A percentile compares a stretch with the other conserved stretches of the same genome.
These are phyloP conservation scores for Platycercus adscitus DNA, from an alignment of 2,113 vertebrate species.

Conservation along the genomic window DNA sequence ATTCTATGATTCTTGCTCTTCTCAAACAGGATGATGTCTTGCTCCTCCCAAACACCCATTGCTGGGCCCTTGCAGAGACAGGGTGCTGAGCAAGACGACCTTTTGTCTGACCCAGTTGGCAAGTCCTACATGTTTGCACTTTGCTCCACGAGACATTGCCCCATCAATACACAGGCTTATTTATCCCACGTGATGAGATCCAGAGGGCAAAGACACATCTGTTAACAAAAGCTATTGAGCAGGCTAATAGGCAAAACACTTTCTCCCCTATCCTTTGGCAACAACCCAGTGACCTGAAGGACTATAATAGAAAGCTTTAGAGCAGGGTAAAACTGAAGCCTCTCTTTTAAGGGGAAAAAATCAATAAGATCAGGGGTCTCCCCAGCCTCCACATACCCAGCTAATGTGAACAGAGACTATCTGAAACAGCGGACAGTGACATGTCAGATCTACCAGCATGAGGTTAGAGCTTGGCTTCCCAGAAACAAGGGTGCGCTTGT, in stretches of 20 bases:
- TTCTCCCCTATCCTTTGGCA: background rate
- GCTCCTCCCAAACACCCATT: background rate
- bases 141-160: background rate
- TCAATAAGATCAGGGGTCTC: background rate
- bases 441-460: background rate
- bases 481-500: slow-evolving; percentile 57
- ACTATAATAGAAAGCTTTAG: background rate
- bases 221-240: background rate
- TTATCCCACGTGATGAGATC: background rate
- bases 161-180: background rate
- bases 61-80: background rate
- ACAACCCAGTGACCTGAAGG: slow-evolving; percentile 7
- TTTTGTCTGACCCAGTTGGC: background rate
- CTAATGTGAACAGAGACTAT: background rate
- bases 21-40: background rate
- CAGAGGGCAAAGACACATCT: background rate
- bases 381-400: background rate
- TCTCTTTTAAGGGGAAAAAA: background rate
- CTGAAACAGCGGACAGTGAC: background rate
- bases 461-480: background rate
- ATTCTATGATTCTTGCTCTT: background rate
- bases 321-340: background rate
- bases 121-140: background rate
- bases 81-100: accelerated
- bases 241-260: background rate